phyloP scores from a whole-genome alignment of 2,797 vertebrate genomes.

The Anguilla pacifica region DNA sequence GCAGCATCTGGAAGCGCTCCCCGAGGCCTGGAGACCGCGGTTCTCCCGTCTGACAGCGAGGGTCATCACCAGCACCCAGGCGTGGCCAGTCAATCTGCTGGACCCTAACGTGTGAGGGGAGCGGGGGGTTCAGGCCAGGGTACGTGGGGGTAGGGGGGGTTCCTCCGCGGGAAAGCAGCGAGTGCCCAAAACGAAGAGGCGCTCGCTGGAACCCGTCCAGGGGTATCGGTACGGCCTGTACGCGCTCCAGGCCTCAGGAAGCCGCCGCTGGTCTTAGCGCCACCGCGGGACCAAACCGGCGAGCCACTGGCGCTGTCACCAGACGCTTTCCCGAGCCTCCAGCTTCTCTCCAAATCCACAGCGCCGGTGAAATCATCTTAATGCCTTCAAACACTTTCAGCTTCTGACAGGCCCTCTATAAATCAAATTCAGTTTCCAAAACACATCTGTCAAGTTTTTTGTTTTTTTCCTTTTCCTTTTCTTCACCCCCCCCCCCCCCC shows the following conservation, averaged over 20 bases:
- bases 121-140: constrained; percentile 4
- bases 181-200: neutral
- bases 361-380: neutral
- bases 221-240: neutral
- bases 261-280: neutral
- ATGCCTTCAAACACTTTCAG: neutral
- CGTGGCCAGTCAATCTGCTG: constrained; percentile 58
- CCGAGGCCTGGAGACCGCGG: constrained; percentile 55
- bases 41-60: constrained; percentile 56
- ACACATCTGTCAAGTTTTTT: neutral
- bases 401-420: neutral
- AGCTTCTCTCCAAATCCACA: neutral
- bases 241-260: neutral
- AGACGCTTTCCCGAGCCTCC: neutral
- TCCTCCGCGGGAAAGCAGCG: neutral
- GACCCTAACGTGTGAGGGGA: constrained; percentile 58
- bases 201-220: neutral
- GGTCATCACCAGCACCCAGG: constrained; percentile 30
- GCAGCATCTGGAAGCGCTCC: constrained; percentile 70
- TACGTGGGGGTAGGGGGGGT: neutral
- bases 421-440: constrained; percentile 4
- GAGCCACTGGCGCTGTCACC: neutral
- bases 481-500: neutral
- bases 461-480: neutral
- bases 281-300: neutral